Evolutionary conservation across 1,140 invertebrate species (phyloP), one percentile per base, ranked within the genome.

Genomic region (Drosophila nikananu): DNA sequence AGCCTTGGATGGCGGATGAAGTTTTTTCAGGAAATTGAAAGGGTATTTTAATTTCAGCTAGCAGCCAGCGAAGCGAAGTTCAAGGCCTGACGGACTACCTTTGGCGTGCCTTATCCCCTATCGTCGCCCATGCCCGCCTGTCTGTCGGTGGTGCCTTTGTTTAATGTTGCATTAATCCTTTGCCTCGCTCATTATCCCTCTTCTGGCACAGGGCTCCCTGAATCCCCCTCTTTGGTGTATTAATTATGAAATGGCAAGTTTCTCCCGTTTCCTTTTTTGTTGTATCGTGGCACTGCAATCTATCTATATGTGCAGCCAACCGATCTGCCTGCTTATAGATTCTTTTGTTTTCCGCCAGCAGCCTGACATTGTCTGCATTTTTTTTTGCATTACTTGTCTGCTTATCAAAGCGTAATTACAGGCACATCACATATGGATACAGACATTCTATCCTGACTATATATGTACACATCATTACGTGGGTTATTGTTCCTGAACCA

Each of bases 321-420:
- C 78, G 67, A 80, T 12, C 55, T 59, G 68, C 46, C 58, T 48
- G 64, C 65, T 72, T 67, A 86, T 91, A 86, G 81, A 82, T 91
- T 91, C 86, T 82, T 91, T 91, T 90, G 86, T 90, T 86, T 65
- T 41, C 52, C 59, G 60, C 70, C 77, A 72, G 32, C 80, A 87
- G 84, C 63, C 86, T 90, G 80, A 67, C 81, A 81, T 80, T 83
- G 84, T 77, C 39, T 57, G 57, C 49, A 10, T 30, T 46, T 67
- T 48, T 49, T 49, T 71, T 75, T 81, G 74, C 68, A 78, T 84
- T 90, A 83, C 81, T 91, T 86, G 81, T 67, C 82, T 89, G 81
- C 79, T 86, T 89, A 90, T 89, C 86, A 86, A 91, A 91, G 81
- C 86, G 71, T 82, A 82, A 90, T 90, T 91, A 86, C 82, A 79